Conservation (phyloP, 2,888 invertebrate species). For the Orthonychiurus folsomi region DNA sequence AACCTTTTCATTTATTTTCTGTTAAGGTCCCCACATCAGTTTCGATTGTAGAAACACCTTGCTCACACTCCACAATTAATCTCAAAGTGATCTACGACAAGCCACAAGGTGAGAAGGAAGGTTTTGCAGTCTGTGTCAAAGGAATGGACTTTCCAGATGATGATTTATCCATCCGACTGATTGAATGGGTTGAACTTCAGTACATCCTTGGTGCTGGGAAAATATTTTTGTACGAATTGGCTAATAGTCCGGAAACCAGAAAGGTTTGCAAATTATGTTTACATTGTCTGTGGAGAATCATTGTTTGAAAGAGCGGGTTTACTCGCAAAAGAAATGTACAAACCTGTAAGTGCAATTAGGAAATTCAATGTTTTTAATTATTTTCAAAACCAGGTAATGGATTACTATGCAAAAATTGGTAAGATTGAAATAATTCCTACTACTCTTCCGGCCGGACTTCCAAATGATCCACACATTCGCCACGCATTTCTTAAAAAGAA, state of each 20-base stretch:
- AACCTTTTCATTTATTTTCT: background rate
- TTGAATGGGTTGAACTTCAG: slow-evolving; percentile 17
- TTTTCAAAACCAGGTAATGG: background rate
- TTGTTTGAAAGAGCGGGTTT: no score
- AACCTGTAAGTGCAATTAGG: no score
- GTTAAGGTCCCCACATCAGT: slow-evolving; percentile 7
- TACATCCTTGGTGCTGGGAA: slow-evolving; percentile 13
- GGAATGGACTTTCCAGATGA: background rate
- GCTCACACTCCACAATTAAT: slow-evolving; percentile 9
- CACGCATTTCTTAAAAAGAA: background rate
- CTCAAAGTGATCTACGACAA: slow-evolving; percentile 7
- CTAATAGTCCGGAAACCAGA: slow-evolving; percentile 4
- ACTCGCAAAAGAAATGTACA: no score
- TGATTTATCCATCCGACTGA: background rate
- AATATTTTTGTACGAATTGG: slow-evolving; percentile 12
- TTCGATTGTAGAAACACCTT: slow-evolving; percentile 2
- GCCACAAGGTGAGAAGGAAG: slow-evolving; percentile 12
- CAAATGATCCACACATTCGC: slow-evolving; percentile 12
- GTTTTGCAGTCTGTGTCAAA: background rate
- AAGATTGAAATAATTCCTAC: slow-evolving; percentile 3
- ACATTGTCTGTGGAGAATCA: background rate
- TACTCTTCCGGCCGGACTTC: slow-evolving; percentile 5
- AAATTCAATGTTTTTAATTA: slow-evolving; percentile 1
- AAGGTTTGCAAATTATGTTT: slow-evolving; percentile 10
- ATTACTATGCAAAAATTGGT: slow-evolving; percentile 7